A percentile compares a stretch with the other conserved stretches of the same genome.
Conservation (phyloP, 2,797 vertebrate genomes). For the Taenioides sp. region DNA sequence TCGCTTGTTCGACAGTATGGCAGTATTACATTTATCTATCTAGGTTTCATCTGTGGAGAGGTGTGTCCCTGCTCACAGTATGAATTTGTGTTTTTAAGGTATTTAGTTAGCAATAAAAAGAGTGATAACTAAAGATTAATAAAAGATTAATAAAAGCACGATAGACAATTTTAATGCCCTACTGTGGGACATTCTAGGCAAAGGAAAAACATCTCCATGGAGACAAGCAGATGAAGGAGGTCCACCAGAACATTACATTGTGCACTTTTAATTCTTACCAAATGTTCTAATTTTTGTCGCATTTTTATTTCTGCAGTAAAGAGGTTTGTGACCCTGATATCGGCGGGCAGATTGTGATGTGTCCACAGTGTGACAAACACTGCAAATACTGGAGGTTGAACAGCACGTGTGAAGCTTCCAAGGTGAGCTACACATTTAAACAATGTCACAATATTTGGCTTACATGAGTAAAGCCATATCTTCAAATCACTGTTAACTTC, state of each 20-base stretch:
- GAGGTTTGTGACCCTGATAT: conserved; percentile 90
- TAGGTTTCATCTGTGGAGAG: no score
- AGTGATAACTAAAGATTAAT: no score
- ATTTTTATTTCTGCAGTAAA: conserved; percentile 73
- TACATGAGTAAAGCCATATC: background rate
- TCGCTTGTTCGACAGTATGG: background rate
- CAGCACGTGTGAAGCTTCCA: conserved; percentile 90
- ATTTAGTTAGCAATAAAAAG: no score
- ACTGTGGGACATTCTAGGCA: no score
- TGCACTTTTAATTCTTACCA: background rate
- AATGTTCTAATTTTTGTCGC: background rate
- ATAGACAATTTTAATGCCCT: no score
- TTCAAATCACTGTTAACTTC: background rate
- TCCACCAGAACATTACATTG: background rate
- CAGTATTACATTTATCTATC: no score
- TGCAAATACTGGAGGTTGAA: conserved; percentile 90
- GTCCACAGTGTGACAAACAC: conserved; percentile 88
- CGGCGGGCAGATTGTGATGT: conserved; percentile 90
- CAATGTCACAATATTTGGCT: background rate
- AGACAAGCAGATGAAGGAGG: background rate
- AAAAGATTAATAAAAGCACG: no score
- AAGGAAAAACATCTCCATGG: no score
- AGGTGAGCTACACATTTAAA: conserved; percentile 72
- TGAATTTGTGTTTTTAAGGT: no score
- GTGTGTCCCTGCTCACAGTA: no score